These are phyloP conservation scores for Bombylius major DNA, from an alignment of 2,888 invertebrate genomes.

Conservation along the genomic window DNA sequence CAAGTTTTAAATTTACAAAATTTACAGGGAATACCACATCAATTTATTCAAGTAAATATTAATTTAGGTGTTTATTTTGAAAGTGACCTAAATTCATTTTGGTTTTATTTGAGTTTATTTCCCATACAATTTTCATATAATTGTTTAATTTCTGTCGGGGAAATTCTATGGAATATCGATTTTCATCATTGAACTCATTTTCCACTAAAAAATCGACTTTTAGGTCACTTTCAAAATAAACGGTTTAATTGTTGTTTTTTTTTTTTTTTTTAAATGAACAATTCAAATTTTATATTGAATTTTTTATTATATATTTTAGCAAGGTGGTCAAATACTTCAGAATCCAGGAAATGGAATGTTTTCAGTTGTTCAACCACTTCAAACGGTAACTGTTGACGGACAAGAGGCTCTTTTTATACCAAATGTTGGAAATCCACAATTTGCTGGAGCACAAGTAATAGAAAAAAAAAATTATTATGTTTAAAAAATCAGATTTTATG, in stretches of 20 bases:
- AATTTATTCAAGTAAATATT: conserved; percentile 19
- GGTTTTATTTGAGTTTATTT: neutral
- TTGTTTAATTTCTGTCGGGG: too few relatives aligned
- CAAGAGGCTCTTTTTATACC: conserved; percentile 89
- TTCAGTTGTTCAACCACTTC: conserved; percentile 60
- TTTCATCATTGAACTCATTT: too few relatives aligned
- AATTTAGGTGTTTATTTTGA: neutral
- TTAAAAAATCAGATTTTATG: conserved; percentile 10
- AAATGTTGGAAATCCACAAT: conserved; percentile 47
- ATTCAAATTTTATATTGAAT: neutral
- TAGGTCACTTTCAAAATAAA: neutral
- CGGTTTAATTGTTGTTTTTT: neutral
- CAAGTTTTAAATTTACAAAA: conserved; percentile 20
- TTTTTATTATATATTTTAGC: neutral
- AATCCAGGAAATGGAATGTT: conserved; percentile 31
- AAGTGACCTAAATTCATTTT: neutral
- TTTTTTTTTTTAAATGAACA: neutral
- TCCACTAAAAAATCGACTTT: neutral
- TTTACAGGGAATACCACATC: conserved; percentile 21
- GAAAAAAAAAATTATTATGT: conserved; percentile 3
- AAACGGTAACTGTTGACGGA: conserved; percentile 83
- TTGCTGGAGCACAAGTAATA: conserved; percentile 38
- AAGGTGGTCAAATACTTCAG: conserved; percentile 22
- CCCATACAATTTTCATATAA: neutral
- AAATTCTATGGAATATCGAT: neutral